These are phyloP conservation scores for Trachelus troglodyta DNA, from an alignment of 2,888 invertebrate species.

Conservation along the genomic window DNA sequence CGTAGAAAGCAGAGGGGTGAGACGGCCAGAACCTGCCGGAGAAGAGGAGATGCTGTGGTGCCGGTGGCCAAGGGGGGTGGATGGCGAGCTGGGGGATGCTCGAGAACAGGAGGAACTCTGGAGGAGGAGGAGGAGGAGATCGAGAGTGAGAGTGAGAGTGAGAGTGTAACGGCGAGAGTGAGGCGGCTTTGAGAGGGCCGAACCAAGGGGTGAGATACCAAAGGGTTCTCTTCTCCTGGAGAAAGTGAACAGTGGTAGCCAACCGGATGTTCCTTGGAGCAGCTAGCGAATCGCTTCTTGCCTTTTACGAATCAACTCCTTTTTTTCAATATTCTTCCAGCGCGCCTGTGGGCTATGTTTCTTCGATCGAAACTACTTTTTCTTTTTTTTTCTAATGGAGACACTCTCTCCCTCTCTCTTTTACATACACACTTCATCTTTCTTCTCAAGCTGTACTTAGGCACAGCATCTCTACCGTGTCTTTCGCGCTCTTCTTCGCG, in stretches of 20 bases:
- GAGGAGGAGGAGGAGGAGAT: constrained; percentile 5
- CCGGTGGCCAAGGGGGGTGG: constrained; percentile 7
- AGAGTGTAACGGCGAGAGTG: constrained; percentile 56
- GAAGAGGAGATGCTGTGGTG: constrained; percentile 14
- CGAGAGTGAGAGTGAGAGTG: constrained; percentile 10
- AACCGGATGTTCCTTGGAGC: constrained; percentile 32
- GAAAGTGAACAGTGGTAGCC: constrained; percentile 63
- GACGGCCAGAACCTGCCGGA: constrained; percentile 21
- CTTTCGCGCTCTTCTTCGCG: rapidly evolving
- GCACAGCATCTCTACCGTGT: background rate
- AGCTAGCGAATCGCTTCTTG: background rate
- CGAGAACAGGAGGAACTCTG: constrained; percentile 18
- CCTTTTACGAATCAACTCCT: background rate
- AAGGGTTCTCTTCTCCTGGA: constrained; percentile 57
- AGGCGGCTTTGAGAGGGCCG: constrained; percentile 49
- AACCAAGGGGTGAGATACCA: constrained; percentile 57
- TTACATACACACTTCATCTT: background rate
- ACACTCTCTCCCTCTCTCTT: background rate
- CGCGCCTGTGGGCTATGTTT: background rate
- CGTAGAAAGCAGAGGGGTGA: constrained; percentile 33
- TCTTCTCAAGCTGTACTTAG: background rate
- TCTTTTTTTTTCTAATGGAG: background rate
- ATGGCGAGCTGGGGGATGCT: constrained; percentile 23
- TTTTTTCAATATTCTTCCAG: background rate
- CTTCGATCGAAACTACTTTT: background rate